These are phyloP conservation scores for Microtus agrestis DNA, from an alignment of 2,797 vertebrate genomes.

Conservation along the genomic window DNA sequence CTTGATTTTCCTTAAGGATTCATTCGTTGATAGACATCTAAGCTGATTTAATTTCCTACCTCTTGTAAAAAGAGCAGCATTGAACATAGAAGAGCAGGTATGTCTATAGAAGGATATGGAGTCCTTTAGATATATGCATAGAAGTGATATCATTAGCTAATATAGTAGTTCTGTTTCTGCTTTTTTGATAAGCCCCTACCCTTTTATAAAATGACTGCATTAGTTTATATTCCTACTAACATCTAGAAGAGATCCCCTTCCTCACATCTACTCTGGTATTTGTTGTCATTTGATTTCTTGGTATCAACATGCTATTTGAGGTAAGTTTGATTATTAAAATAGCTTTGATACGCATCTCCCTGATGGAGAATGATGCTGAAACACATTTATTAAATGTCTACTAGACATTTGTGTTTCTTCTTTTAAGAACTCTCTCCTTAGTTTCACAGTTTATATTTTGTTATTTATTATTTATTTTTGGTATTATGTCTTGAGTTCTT, in stretches of 20 bases:
- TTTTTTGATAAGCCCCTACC: background rate
- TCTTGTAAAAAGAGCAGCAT: background rate
- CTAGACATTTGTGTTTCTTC: background rate
- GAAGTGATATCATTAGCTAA: background rate
- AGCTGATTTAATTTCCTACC: background rate
- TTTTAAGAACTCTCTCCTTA: background rate
- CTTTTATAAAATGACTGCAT: background rate
- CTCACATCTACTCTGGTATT: background rate
- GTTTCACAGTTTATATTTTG: background rate
- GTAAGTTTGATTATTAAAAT: background rate
- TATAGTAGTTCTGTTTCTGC: background rate
- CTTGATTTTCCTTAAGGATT: background rate
- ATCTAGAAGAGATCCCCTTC: background rate
- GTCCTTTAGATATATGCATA: background rate
- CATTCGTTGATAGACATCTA: background rate
- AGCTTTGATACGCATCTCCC: background rate
- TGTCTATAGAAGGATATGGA: background rate
- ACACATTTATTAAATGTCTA: background rate
- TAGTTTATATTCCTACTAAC: background rate
- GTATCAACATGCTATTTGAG: background rate
- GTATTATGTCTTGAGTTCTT: background rate
- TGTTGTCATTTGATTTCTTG: background rate
- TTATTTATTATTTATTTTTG: background rate
- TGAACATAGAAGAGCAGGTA: background rate
- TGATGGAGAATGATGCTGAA: background rate